Evolutionary conservation across 2,113 vertebrate species (phyloP).

Genomic region (Pluvianellus socialis): DNA sequence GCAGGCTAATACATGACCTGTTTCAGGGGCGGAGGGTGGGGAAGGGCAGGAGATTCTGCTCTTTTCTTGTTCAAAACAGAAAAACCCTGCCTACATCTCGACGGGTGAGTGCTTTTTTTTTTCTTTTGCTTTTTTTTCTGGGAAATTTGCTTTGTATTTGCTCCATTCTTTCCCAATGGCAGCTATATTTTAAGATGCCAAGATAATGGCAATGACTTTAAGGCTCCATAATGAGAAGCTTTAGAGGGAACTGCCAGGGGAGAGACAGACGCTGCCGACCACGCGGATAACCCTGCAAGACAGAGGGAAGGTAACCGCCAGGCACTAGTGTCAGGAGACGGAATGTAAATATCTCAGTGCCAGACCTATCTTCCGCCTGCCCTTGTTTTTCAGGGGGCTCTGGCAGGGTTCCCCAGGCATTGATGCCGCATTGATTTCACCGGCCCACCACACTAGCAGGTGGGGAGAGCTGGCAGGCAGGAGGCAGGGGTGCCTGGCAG

Average conservation of each 20-base stretch:
- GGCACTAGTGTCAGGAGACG: neutral
- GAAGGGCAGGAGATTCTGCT: conserved; percentile 5
- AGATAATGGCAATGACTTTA: conserved; percentile 12
- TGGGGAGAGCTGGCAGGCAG: neutral
- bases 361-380: neutral
- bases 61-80: neutral
- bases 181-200: neutral
- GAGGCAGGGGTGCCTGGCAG: neutral
- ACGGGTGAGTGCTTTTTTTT: neutral
- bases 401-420: neutral
- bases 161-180: neutral
- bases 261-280: neutral
- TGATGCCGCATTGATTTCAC: neutral
- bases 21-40: neutral
- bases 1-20: conserved; percentile 22
- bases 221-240: neutral
- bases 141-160: neutral
- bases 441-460: neutral
- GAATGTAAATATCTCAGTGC: neutral
- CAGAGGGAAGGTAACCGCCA: neutral
- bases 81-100: neutral
- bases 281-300: neutral
- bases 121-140: neutral
- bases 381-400: neutral
- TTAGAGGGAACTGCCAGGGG: neutral